phyloP scores from a whole-genome alignment of 2,797 vertebrate genomes.

The Tenualosa ilisha region DNA sequence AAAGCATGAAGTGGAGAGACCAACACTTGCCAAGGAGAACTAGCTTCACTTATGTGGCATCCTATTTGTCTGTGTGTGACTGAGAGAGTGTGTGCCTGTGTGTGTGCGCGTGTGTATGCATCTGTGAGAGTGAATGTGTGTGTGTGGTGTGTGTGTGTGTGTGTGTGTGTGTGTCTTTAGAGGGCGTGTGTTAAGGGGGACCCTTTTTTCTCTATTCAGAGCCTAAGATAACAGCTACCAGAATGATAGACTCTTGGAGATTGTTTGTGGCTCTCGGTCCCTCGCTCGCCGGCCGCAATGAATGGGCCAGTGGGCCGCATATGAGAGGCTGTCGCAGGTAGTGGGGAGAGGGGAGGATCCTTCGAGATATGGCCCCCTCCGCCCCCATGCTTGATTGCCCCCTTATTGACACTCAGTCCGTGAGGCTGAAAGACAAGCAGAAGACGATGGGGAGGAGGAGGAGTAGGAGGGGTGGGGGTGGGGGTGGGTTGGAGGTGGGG shows the following conservation, averaged over 20 bases:
- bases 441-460: neutral
- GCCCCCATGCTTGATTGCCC: constrained; percentile 94
- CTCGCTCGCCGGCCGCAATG: constrained; percentile 80
- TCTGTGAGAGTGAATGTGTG: neutral
- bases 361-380: constrained; percentile 90
- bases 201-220: constrained; percentile 86
- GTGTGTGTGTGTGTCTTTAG: constrained; percentile 43
- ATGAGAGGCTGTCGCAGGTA: constrained; percentile 96
- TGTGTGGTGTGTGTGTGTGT: constrained; percentile 35
- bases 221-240: constrained; percentile 95
- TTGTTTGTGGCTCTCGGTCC: constrained; percentile 86
- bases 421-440: constrained; percentile 2
- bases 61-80: constrained; percentile 4
- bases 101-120: neutral
- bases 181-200: constrained; percentile 77
- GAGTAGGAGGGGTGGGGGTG: neutral
- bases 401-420: constrained; percentile 88
- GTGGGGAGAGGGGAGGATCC: constrained; percentile 76
- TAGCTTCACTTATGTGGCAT: constrained; percentile 77
- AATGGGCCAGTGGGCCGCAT: constrained; percentile 89
- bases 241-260: constrained; percentile 97
- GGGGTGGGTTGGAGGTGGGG: neutral
- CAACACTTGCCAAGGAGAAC: constrained; percentile 81
- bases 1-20: constrained; percentile 80
- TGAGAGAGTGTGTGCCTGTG: neutral